Evolutionary conservation across 2,113 vertebrate species (phyloP).

Genomic region (Euleptes europaea): DNA sequence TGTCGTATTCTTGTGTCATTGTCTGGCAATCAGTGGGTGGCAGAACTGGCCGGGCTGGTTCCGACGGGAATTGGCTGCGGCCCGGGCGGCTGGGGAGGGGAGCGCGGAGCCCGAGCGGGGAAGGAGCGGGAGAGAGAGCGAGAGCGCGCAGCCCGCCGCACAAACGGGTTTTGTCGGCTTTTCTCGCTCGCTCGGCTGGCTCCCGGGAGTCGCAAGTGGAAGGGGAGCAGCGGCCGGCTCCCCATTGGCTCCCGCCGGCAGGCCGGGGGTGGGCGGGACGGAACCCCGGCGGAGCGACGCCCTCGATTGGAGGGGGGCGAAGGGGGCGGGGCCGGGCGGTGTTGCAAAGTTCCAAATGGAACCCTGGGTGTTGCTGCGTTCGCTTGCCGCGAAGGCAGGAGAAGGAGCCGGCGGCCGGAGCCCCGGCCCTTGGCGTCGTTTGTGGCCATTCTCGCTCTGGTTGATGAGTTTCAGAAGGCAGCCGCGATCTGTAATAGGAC

Average conservation of each 20-base stretch:
- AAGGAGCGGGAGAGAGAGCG: conserved; percentile 44
- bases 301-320: conserved; percentile 32
- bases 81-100: conserved; percentile 67
- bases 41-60: conserved; percentile 98
- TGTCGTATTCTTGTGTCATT: conserved; percentile 99
- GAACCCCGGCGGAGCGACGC: not conserved
- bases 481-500: too few species aligned
- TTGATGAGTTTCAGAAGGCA: too few species aligned
- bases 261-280: conserved; percentile 54
- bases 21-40: conserved; percentile 77
- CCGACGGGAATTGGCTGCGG: conserved; percentile 89
- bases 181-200: conserved; percentile 90
- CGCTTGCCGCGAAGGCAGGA: too few species aligned
- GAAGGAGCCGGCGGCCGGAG: not conserved
- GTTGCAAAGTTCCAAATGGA: not conserved
- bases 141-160: conserved; percentile 76
- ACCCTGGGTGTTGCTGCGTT: not conserved
- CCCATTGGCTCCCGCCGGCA: conserved; percentile 21
- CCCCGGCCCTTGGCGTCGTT: too few species aligned
- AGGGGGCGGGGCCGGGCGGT: not conserved
- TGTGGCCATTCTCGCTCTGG: too few species aligned
- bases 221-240: not conserved
- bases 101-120: not conserved
- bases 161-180: conserved; percentile 95
- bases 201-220: conserved; percentile 65